Percentiles rank a stretch among this genome's conserved stretches.
Evolutionary conservation across 2,113 vertebrate genomes (phyloP).

Genomic region (Ginglymostoma cirratum): DNA sequence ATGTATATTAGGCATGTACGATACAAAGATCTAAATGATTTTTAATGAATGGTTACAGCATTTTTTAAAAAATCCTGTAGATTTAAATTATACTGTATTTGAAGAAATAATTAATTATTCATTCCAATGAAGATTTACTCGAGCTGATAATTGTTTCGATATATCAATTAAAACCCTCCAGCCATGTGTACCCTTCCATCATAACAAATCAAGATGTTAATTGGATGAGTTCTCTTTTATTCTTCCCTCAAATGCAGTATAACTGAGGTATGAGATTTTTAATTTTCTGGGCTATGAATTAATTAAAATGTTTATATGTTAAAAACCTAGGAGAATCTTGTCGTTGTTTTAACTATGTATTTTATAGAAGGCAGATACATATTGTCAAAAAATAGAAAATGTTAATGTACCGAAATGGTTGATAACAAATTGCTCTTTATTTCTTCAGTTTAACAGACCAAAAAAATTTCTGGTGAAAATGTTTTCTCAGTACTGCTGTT

Average conservation of each 20-base stretch:
- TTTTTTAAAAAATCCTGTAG: background rate
- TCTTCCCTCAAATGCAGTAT: background rate
- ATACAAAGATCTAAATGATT: background rate
- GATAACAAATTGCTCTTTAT: background rate
- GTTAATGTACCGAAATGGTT: background rate
- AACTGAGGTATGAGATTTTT: background rate
- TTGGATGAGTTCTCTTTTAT: background rate
- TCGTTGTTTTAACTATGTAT: background rate
- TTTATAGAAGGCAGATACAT: background rate
- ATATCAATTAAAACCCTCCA: slow-evolving; percentile 1
- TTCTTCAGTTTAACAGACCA: background rate
- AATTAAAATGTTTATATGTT: background rate
- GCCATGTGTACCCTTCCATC: background rate
- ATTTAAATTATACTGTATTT: background rate
- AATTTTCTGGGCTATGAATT: background rate
- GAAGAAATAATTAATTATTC: background rate
- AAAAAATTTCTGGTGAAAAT: background rate
- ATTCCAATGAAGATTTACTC: background rate
- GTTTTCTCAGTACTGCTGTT: background rate
- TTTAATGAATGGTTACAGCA: background rate
- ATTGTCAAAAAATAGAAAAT: background rate
- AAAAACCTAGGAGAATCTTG: background rate
- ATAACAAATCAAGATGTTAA: background rate
- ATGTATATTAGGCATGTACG: background rate
- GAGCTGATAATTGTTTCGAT: slow-evolving; percentile 18